These are phyloP conservation scores for Pelmatolapia mariae DNA, from an alignment of 2,113 vertebrate genomes.

Conservation along the genomic window DNA sequence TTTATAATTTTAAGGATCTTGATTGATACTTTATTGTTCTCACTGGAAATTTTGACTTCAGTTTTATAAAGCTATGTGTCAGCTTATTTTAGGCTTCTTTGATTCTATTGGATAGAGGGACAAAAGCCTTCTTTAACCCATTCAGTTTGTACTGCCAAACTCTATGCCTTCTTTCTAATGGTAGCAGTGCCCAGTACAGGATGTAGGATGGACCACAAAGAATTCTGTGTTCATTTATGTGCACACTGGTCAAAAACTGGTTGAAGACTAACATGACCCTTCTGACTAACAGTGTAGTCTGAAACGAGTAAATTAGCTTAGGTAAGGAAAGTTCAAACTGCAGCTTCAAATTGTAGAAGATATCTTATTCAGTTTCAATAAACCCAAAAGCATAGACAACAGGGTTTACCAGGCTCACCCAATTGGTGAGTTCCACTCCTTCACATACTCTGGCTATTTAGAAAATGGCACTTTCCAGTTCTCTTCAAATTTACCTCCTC, in stretches of 20 bases:
- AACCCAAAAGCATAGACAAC: too few relatives aligned
- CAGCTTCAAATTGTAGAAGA: too few relatives aligned
- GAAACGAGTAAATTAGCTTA: not conserved
- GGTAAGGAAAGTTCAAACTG: not conserved
- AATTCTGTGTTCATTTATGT: not conserved
- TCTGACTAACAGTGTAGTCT: not conserved
- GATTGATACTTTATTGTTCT: not conserved
- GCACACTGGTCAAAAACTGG: not conserved
- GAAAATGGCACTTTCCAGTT: too few relatives aligned
- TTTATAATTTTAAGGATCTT: not conserved
- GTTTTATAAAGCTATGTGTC: accelerated
- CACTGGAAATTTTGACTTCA: not conserved
- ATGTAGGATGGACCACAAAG: accelerated
- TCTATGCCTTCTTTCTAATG: not conserved
- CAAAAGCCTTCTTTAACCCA: not conserved
- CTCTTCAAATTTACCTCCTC: too few relatives aligned
- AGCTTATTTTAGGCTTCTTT: not conserved
- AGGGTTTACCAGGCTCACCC: too few relatives aligned
- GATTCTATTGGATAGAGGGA: not conserved
- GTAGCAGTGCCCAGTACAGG: not conserved
- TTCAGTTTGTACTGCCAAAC: not conserved
- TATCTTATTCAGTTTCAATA: too few relatives aligned
- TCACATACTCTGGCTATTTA: too few relatives aligned
- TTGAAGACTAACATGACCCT: not conserved
- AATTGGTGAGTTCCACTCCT: too few relatives aligned